phyloP scores from a whole-genome alignment of 2,797 vertebrate genomes.

The Potorous gilbertii region DNA sequence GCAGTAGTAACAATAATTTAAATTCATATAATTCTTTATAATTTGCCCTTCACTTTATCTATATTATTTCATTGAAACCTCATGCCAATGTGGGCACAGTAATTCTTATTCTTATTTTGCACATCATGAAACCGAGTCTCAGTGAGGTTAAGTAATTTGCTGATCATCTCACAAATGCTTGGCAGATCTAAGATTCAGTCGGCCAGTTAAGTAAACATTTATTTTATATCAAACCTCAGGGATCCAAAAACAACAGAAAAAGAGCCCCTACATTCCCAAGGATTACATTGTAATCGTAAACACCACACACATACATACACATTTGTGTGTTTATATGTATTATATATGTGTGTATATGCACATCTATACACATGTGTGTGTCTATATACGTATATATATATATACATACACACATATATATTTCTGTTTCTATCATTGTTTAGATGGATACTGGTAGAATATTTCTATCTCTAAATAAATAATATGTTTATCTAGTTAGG shows the following conservation, averaged over 20 bases:
- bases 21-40: not conserved
- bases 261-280: not conserved
- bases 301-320: not conserved
- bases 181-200: not conserved
- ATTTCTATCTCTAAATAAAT: not conserved
- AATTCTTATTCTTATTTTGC: not conserved
- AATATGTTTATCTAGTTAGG: not conserved
- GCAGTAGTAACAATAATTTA: not conserved
- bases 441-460: not conserved
- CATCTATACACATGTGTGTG: not conserved
- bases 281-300: not conserved
- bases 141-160: not conserved
- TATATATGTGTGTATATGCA: too few relatives aligned
- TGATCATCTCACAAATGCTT: not conserved
- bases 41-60: not conserved
- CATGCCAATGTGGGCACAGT: not conserved
- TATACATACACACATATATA: not conserved
- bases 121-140: not conserved
- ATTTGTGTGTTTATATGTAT: too few relatives aligned
- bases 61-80: not conserved
- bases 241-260: not conserved
- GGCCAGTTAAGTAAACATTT: not conserved
- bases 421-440: not conserved
- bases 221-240: not conserved
- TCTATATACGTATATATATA: too few relatives aligned